These are phyloP conservation scores for Himalopsyche tibetana DNA, from an alignment of 2,888 invertebrate species.

Conservation along the genomic window DNA sequence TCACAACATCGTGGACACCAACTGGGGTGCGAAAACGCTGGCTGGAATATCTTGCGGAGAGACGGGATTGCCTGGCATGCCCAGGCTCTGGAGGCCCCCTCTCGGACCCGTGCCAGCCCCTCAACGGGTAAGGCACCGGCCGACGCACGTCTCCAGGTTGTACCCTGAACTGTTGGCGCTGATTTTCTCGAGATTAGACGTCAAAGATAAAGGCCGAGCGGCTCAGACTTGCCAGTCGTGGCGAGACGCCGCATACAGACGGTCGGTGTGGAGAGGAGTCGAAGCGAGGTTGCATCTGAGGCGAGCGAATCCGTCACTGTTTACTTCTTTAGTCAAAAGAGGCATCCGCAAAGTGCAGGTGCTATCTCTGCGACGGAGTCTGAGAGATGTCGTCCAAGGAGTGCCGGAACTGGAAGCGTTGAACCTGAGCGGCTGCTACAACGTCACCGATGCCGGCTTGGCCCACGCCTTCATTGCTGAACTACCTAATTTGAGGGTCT, in stretches of 20 bases:
- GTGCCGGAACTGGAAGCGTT: slow-evolving; percentile 91
- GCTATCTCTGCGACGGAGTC: slow-evolving; percentile 87
- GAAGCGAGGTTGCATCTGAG: slow-evolving; percentile 93
- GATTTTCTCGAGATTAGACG: slow-evolving; percentile 93
- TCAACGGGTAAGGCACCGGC: slow-evolving; percentile 79
- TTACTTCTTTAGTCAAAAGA: slow-evolving; percentile 89
- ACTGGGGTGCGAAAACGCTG: slow-evolving; percentile 47
- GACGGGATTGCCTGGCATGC: slow-evolving; percentile 53
- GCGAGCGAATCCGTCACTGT: slow-evolving; percentile 88
- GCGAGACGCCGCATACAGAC: slow-evolving; percentile 94
- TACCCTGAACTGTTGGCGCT: slow-evolving; percentile 95
- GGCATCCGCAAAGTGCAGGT: slow-evolving; percentile 94
- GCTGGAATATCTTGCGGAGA: slow-evolving; percentile 51
- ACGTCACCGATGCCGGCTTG: slow-evolving; percentile 91
- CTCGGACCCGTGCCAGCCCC: slow-evolving; percentile 73
- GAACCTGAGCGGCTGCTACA: slow-evolving; percentile 95
- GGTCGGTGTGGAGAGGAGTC: slow-evolving; percentile 95
- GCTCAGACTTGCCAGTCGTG: slow-evolving; percentile 93
- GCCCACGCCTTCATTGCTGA: slow-evolving; percentile 89
- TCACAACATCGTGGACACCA: slow-evolving; percentile 35
- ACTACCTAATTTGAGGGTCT: slow-evolving; percentile 84
- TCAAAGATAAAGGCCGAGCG: slow-evolving; percentile 91
- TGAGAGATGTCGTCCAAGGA: slow-evolving; percentile 90
- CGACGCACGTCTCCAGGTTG: slow-evolving; percentile 89
- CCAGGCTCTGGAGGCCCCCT: slow-evolving; percentile 57